Evolutionary conservation across 2,888 invertebrate species (phyloP).

Genomic region (Brenthis hecate): DNA sequence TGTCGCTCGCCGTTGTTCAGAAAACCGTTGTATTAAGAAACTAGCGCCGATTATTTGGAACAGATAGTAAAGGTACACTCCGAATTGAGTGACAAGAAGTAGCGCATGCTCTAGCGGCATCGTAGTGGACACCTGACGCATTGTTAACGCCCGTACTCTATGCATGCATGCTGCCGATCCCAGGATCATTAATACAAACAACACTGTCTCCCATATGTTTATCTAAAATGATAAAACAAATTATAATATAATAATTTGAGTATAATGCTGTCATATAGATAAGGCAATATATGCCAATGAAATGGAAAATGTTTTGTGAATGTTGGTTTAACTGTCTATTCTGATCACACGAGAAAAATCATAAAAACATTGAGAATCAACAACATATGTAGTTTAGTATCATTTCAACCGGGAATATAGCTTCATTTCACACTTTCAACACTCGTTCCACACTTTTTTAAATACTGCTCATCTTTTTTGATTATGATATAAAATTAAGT

Average conservation of each 20-base stretch:
- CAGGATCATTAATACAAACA: constrained; percentile 70
- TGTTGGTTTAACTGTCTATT: not conserved
- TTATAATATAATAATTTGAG: not conserved
- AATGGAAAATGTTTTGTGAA: not conserved
- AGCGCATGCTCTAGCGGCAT: constrained; percentile 86
- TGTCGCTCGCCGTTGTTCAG: constrained; percentile 64
- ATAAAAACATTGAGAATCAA: too few relatives aligned
- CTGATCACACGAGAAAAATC: too few relatives aligned
- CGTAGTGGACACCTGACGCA: constrained; percentile 59
- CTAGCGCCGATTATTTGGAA: constrained; percentile 90
- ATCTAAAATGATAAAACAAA: constrained; percentile 66
- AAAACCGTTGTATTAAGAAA: constrained; percentile 72
- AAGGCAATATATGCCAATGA: not conserved
- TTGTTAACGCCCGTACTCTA: constrained; percentile 65
- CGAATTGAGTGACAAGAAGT: constrained; percentile 89
- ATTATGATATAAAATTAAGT: too few relatives aligned
- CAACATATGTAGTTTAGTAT: too few relatives aligned
- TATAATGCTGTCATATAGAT: not conserved
- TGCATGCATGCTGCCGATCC: constrained; percentile 71
- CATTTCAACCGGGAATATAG: too few relatives aligned
- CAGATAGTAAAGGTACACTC: constrained; percentile 89
- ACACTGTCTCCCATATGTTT: constrained; percentile 79
- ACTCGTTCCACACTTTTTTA: too few relatives aligned
- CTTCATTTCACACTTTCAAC: too few relatives aligned
- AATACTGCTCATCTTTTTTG: too few relatives aligned